These are phyloP conservation scores for Nomada fucata DNA, from an alignment of 2,888 invertebrate species.

Conservation along the genomic window DNA sequence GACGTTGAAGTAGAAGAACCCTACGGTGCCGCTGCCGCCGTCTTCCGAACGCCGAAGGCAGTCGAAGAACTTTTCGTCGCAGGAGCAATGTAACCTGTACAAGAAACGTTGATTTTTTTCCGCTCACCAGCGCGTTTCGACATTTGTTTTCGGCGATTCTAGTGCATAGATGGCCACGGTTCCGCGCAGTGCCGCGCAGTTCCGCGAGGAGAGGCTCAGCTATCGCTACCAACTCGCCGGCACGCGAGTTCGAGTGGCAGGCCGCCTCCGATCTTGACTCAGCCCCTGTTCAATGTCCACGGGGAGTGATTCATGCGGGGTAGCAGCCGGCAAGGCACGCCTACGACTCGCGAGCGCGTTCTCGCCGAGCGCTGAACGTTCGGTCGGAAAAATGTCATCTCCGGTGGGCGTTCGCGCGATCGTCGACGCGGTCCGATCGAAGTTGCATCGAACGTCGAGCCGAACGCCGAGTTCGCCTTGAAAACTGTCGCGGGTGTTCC, in stretches of 20 bases:
- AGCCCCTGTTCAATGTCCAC: constrained; percentile 69
- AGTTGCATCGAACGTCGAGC: not conserved
- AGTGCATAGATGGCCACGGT: not conserved
- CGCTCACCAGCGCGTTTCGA: not conserved
- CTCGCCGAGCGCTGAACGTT: constrained; percentile 26
- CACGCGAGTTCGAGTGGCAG: constrained; percentile 14
- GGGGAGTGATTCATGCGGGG: constrained; percentile 45
- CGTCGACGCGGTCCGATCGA: not conserved
- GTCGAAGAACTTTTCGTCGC: constrained; percentile 85
- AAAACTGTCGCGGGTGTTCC: not conserved
- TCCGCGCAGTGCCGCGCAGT: not conserved
- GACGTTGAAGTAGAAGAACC: constrained; percentile 85
- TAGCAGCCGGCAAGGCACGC: constrained; percentile 41
- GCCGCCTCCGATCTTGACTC: constrained; percentile 22
- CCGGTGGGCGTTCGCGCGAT: constrained; percentile 46
- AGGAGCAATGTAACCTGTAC: constrained; percentile 85
- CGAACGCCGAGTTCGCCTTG: not conserved
- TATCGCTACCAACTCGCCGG: constrained; percentile 17
- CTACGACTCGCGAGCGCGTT: constrained; percentile 45
- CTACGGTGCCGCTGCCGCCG: constrained; percentile 77
- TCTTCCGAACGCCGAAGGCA: constrained; percentile 83
- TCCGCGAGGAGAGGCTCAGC: not conserved
- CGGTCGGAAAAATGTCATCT: constrained; percentile 30
- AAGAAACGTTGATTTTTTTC: not conserved
- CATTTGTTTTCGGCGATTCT: not conserved